phyloP scores from a whole-genome alignment of 2,888 invertebrate genomes.

The Branchipolynoe longqiensis region DNA sequence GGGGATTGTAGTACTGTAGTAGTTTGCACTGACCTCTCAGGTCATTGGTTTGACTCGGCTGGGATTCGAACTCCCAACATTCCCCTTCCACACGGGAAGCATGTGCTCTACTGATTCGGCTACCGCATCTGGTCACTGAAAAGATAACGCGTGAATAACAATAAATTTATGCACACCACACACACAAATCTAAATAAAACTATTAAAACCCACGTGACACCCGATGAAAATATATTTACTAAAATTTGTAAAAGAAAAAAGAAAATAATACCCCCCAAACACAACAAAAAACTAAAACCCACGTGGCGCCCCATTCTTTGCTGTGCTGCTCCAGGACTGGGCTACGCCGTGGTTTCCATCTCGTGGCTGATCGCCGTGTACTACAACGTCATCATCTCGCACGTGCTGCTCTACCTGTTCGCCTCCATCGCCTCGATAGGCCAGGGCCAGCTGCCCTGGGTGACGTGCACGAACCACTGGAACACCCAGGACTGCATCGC shows the following conservation, averaged over 20 bases:
- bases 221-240: neutral
- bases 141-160: no score
- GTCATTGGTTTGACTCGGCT: no score
- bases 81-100: no score
- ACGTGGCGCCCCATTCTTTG: no score
- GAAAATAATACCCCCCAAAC: no score
- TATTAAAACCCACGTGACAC: neutral
- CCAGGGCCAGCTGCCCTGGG: constrained; percentile 78
- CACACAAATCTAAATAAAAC: neutral
- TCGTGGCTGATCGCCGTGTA: constrained; percentile 80
- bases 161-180: neutral
- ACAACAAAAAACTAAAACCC: no score
- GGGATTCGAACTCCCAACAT: no score
- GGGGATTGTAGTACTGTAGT: no score
- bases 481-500: constrained; percentile 80
- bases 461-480: constrained; percentile 79
- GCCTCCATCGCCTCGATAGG: constrained; percentile 76
- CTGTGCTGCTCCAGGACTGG: constrained; percentile 73
- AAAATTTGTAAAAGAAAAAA: no score
- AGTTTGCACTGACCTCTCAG: no score
- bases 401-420: constrained; percentile 80
- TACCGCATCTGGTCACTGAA: no score
- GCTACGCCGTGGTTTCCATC: constrained; percentile 79
- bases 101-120: no score
- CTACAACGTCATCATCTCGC: constrained; percentile 81